phyloP scores from a whole-genome alignment of 1,140 invertebrate genomes.

The Leptopilina clavipes region DNA sequence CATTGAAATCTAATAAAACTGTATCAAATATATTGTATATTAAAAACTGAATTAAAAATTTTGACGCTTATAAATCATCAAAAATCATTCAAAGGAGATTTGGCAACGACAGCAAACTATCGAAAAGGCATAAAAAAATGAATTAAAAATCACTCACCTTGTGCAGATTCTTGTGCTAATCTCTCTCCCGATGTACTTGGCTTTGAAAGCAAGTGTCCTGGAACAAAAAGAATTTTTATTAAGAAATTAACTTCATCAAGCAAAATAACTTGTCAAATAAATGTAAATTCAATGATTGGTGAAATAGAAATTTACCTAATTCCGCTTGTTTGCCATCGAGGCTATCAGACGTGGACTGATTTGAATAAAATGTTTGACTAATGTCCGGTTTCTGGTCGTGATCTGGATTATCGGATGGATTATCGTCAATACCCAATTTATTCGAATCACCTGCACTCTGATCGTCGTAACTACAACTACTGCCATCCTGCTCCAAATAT shows the following conservation, averaged over 20 bases:
- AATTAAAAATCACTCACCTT: constrained; percentile 70
- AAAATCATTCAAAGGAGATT: constrained; percentile 39
- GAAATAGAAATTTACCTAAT: constrained; percentile 62
- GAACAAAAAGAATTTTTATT: constrained; percentile 49
- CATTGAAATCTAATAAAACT: too few species aligned
- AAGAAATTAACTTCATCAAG: too few species aligned
- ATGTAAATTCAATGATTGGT: constrained; percentile 27
- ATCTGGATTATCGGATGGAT: constrained; percentile 62
- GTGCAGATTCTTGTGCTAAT: constrained; percentile 68
- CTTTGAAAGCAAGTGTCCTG: constrained; percentile 73
- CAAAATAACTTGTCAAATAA: too few species aligned
- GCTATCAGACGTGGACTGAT: constrained; percentile 65
- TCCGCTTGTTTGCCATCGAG: constrained; percentile 69
- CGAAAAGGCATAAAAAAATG: constrained; percentile 46
- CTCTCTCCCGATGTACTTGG: constrained; percentile 73
- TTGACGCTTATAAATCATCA: not conserved
- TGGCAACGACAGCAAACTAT: constrained; percentile 56
- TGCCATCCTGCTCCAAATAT: constrained; percentile 73
- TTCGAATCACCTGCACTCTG: constrained; percentile 69
- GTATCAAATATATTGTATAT: too few species aligned
- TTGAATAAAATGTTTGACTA: constrained; percentile 73
- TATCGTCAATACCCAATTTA: constrained; percentile 67
- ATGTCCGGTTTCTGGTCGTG: constrained; percentile 71
- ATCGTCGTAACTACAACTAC: constrained; percentile 74
- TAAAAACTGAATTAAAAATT: too few species aligned